These are phyloP conservation scores for Hydrozoanthus tunicans DNA, from an alignment of 64 coral and sea anemone species.

Conservation along the genomic window DNA sequence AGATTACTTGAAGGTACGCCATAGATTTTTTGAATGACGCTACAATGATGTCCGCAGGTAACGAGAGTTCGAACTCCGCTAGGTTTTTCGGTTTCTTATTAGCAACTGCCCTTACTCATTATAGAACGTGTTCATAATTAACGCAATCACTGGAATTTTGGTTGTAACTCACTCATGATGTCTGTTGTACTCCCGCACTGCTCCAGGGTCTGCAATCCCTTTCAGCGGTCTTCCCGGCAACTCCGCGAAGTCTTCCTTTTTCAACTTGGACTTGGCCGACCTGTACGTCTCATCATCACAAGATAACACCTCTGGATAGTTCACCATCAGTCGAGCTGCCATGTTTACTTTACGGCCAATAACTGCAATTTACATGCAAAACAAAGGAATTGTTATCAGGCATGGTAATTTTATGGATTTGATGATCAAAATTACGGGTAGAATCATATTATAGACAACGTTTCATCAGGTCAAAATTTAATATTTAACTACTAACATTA, in stretches of 20 bases:
- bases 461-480: too few species aligned
- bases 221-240: conserved; percentile 79
- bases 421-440: too few species aligned
- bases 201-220: conserved; percentile 91
- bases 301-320: conserved; percentile 86
- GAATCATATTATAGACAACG: too few species aligned
- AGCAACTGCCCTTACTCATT: too few species aligned
- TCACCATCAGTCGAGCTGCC: conserved; percentile 96
- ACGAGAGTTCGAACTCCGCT: too few species aligned
- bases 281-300: conserved; percentile 96
- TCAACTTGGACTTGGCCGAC: conserved; percentile 74
- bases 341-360: conserved; percentile 97
- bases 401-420: too few species aligned
- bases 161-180: conserved; percentile 85
- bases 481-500: too few species aligned
- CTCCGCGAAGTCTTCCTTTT: conserved; percentile 90
- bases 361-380: conserved; percentile 44
- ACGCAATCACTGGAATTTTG: not conserved
- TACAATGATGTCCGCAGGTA: too few species aligned
- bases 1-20: too few species aligned
- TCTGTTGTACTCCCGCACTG: conserved; percentile 91
- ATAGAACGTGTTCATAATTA: too few species aligned
- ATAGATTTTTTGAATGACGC: too few species aligned
- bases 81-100: too few species aligned
- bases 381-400: not conserved